Percentiles rank a stretch among this genome's conserved stretches.
These are phyloP conservation scores for Hypocryptadius cinnamomeus DNA, from an alignment of 2,113 vertebrate species.

Conservation along the genomic window DNA sequence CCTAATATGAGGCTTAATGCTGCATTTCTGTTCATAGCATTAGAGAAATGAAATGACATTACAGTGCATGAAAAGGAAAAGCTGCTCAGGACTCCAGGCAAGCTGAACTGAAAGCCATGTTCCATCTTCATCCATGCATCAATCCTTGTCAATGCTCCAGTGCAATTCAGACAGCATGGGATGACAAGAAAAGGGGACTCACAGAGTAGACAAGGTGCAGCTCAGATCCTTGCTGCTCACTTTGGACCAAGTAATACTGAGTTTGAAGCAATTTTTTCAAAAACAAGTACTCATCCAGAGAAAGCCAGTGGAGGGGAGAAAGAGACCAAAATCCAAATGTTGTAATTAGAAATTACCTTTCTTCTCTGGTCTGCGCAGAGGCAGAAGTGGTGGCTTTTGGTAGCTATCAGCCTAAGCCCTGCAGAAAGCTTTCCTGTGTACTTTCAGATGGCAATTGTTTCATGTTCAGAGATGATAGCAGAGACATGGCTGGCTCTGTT, in stretches of 20 bases:
- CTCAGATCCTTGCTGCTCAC: neutral
- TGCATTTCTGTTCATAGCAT: neutral
- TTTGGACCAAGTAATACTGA: neutral
- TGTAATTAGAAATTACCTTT: neutral
- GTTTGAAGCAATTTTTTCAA: neutral
- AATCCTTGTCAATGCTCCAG: neutral
- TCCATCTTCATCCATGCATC: neutral
- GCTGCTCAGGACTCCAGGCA: neutral
- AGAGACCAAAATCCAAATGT: fast-evolving
- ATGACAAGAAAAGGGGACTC: neutral
- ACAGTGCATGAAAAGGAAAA: neutral
- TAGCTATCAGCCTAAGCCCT: neutral
- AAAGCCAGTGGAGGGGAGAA: neutral
- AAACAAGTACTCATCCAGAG: neutral
- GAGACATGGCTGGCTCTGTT: neutral
- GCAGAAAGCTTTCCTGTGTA: neutral
- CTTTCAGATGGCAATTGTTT: neutral
- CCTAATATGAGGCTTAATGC: neutral
- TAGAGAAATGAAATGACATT: neutral
- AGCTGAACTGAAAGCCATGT: neutral
- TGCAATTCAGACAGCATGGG: neutral
- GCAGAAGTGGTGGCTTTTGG: neutral
- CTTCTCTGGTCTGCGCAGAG: neutral
- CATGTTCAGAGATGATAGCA: neutral
- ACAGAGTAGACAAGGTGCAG: neutral